Evolutionary conservation across 2,888 invertebrate genomes (phyloP).

Genomic region (Melanostoma mellinum): DNA sequence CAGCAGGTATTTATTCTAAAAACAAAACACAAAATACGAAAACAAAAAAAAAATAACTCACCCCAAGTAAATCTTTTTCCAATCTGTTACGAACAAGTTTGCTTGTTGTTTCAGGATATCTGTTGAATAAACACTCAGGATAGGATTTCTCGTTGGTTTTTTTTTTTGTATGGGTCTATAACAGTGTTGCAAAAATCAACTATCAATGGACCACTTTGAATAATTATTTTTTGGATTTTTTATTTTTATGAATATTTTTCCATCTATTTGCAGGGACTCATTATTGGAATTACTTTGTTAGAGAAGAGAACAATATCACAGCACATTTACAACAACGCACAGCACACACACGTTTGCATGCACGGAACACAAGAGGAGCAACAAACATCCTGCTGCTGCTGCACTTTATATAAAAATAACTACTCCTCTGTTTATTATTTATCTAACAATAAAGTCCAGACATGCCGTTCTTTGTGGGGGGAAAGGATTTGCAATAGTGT

Average conservation of each 20-base stretch:
- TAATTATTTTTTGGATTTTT: constrained; percentile 48
- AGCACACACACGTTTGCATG: constrained; percentile 14
- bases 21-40: constrained; percentile 4
- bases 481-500: constrained; percentile 32
- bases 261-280: constrained; percentile 54
- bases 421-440: constrained; percentile 27
- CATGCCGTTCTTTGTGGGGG: constrained; percentile 16
- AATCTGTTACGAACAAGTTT: constrained; percentile 34
- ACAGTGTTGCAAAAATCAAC: constrained; percentile 58
- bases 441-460: constrained; percentile 67
- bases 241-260: constrained; percentile 12
- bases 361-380: constrained; percentile 25
- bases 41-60: constrained; percentile 36
- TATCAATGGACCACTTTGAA: constrained; percentile 65
- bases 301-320: constrained; percentile 48
- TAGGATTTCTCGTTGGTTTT: background rate
- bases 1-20: constrained; percentile 4
- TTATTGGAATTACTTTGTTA: constrained; percentile 57
- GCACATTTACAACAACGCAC: constrained; percentile 32
- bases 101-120: constrained; percentile 33
- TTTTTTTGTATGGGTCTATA: background rate
- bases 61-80: constrained; percentile 51
- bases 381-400: background rate
- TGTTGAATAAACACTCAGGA: constrained; percentile 49
- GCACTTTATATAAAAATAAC: constrained; percentile 52